Conservation (phyloP, 2,113 vertebrate species). For the Platichthys stellatus region DNA sequence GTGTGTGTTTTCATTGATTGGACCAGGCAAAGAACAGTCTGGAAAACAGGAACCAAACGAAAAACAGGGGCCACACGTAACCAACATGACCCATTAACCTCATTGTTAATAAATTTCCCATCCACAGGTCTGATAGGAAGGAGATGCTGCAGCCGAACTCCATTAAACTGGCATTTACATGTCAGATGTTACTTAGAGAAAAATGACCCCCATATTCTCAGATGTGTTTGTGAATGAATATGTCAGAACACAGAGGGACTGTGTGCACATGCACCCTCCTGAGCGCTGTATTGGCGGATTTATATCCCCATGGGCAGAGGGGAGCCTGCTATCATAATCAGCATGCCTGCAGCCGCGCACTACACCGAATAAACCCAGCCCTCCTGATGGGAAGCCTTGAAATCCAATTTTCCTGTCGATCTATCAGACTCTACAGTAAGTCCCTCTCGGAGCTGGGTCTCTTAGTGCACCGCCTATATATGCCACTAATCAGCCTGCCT, state of each 20-base stretch:
- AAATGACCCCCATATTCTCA: conserved; percentile 59
- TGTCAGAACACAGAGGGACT: neutral
- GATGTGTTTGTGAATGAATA: conserved; percentile 10
- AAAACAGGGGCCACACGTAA: conserved; percentile 30
- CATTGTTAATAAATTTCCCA: conserved; percentile 61
- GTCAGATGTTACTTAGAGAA: conserved; percentile 42
- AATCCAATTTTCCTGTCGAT: conserved; percentile 64
- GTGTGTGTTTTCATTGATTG: conserved; percentile 17
- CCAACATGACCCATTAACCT: conserved; percentile 38
- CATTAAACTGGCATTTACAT: conserved; percentile 10
- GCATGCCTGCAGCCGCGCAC: conserved; percentile 42
- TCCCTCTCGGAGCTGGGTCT: conserved; percentile 15
- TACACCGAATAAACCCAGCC: conserved; percentile 34
- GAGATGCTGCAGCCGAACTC: neutral
- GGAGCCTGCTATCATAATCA: conserved; percentile 49
- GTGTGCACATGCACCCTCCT: conserved; percentile 4
- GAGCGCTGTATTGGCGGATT: conserved; percentile 24
- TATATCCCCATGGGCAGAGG: conserved; percentile 13
- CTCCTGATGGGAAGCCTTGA: conserved; percentile 52
- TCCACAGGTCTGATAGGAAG: neutral
- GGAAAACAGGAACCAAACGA: conserved; percentile 14
- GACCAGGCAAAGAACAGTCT: conserved; percentile 9
- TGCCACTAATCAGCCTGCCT: conserved; percentile 11
- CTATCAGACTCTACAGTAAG: conserved; percentile 28
- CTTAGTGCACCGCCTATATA: conserved; percentile 1